phyloP scores from a whole-genome alignment of 1,140 invertebrate species.

The Drosophila parabipectinata region DNA sequence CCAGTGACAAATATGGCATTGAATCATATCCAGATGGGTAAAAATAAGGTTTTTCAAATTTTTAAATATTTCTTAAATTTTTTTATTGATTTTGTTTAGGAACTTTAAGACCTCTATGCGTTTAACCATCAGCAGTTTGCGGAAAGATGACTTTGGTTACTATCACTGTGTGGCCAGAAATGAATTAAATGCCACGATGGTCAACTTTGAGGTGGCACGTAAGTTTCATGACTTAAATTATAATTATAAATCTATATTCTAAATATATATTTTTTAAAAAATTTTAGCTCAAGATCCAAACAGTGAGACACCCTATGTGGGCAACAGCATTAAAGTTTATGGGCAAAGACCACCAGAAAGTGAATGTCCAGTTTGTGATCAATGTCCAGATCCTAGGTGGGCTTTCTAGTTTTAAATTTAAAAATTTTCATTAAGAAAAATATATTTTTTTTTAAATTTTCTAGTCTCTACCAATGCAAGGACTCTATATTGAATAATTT shows the following conservation, averaged over 20 bases:
- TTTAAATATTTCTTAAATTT: not conserved
- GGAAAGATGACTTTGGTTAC: constrained; percentile 87
- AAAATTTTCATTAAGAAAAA: not conserved
- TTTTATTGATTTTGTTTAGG: not conserved
- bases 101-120: constrained; percentile 86
- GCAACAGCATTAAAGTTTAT: constrained; percentile 84
- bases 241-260: not conserved
- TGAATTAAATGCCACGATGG: constrained; percentile 90
- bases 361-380: constrained; percentile 85
- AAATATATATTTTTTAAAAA: not conserved
- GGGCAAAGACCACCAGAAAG: constrained; percentile 87
- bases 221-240: constrained; percentile 52
- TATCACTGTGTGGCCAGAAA: constrained; percentile 95
- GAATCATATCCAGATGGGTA: constrained; percentile 86
- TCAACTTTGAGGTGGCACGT: constrained; percentile 90
- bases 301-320: constrained; percentile 79
- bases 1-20: constrained; percentile 88
- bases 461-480: constrained; percentile 85
- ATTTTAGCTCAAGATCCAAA: constrained; percentile 77
- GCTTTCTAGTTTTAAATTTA: not conserved
- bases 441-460: not conserved
- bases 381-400: constrained; percentile 85
- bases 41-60: not conserved
- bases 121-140: constrained; percentile 89
- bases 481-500: constrained; percentile 86